Percentiles rank a stretch among this genome's conserved stretches.
These are phyloP conservation scores for Pantelozetes paolii DNA, from an alignment of 2,888 invertebrate genomes.

Conservation along the genomic window DNA sequence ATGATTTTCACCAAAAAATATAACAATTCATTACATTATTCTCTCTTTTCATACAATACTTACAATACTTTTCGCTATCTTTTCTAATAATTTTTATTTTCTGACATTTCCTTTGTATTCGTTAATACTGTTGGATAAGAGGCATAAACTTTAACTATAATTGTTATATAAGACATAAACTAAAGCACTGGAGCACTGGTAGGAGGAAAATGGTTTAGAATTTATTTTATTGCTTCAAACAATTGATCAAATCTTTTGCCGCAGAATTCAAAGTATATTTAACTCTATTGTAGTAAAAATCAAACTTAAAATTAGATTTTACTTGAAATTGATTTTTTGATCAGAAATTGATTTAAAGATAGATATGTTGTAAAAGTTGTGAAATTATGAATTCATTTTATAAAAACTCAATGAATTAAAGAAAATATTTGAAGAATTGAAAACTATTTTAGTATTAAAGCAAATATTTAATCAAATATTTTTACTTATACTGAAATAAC, in stretches of 20 bases:
- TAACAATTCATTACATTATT: not conserved
- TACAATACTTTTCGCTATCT: not conserved
- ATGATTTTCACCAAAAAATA: constrained; percentile 1
- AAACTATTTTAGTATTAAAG: no score
- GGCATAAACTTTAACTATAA: not conserved
- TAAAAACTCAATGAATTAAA: no score
- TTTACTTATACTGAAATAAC: no score
- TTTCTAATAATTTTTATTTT: not conserved
- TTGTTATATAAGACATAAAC: not conserved
- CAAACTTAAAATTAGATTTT: no score
- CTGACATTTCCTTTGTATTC: not conserved
- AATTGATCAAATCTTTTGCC: not conserved
- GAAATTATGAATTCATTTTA: no score
- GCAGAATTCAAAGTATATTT: no score
- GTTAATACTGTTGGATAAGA: not conserved
- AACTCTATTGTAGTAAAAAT: no score
- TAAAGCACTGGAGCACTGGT: not conserved
- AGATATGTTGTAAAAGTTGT: no score
- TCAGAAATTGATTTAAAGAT: no score
- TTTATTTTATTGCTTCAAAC: not conserved
- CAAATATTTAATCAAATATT: no score
- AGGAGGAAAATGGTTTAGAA: not conserved
- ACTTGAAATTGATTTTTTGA: no score
- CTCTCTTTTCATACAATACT: not conserved
- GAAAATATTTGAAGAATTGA: no score